Evolutionary conservation across 1,140 invertebrate genomes (phyloP).

Genomic region (Aphis gossypii): DNA sequence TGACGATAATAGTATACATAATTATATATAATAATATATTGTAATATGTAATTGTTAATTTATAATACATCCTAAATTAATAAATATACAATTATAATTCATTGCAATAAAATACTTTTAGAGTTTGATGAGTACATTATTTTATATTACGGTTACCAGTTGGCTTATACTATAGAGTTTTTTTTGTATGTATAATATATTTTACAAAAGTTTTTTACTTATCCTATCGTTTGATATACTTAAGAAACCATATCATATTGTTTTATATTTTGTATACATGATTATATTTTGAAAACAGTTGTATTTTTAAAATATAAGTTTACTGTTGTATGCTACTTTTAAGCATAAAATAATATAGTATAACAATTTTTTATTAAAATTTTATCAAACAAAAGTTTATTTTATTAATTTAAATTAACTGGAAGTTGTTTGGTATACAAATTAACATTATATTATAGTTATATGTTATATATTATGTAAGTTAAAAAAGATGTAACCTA

Average conservation of each 20-base stretch:
- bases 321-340: not conserved
- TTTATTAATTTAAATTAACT: not conserved
- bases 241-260: not conserved
- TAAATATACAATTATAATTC: not conserved
- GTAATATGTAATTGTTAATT: not conserved
- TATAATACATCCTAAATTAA: not conserved
- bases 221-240: not conserved
- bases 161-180: not conserved
- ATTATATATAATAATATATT: not conserved
- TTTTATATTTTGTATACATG: not conserved
- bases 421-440: not conserved
- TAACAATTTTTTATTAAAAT: not conserved
- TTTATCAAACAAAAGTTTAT: not conserved
- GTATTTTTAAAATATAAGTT: not conserved
- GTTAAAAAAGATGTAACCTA: not conserved
- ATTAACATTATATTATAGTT: not conserved
- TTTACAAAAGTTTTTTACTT: not conserved
- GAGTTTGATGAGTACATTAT: not conserved
- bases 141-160: not conserved
- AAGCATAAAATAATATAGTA: slow-evolving; percentile 4
- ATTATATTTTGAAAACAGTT: not conserved
- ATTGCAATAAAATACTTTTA: not conserved
- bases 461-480: not conserved
- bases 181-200: not conserved
- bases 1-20: not conserved